Base-by-base conservation (phyloP, 2,113 vertebrate genomes). In the Myodes glareolus region DNA sequence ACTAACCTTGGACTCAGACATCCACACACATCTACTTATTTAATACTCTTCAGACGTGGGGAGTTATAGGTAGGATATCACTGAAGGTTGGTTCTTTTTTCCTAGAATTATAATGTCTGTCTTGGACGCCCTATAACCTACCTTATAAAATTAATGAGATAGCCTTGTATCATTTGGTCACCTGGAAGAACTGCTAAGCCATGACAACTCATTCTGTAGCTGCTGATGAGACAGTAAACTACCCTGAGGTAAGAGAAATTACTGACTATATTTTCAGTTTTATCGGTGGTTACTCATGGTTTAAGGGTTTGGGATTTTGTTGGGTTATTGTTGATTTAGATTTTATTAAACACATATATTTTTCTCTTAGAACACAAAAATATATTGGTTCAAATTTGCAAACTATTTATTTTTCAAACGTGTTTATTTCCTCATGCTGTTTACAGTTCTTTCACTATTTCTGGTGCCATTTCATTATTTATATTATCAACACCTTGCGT, bases 131-230 rank as follows among this genome's bases (percentile, higher is more conserved):
- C 19, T 70, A 58, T 70, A 81, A 85, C 9, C 21, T 88, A 63
- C 25, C 16, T 25, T 94, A 7, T 39, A 84, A 95, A 85, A 86
- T 80, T 77, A 88, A 94, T 78, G 94, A 85, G 23, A 31, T 85
- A 45, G 27, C 0, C 84, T 85, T 65, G 55, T 10, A 68, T 5
- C 47, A 84, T 63, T 91, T 87, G 76, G 52, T 88, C 36, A 80
- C 73, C 12, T 93, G 42, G 14, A 90, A 93, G 65, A 93, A 92
- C 70, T 93, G 73, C 88, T 90, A 90, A 96, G 63, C 29, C 52
- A 67, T 52, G 7, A 90, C 61, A 63, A 63, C 61, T 63, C 61
- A 63, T 63, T 63, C 25, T 63, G 27, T 63, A 63, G 61, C 61
- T 63, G 23, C 19, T 70, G 42, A 93, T 85, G 50, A 93, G 94